phyloP scores from a whole-genome alignment of 1,140 invertebrate species.

The Hetaerina americana region DNA sequence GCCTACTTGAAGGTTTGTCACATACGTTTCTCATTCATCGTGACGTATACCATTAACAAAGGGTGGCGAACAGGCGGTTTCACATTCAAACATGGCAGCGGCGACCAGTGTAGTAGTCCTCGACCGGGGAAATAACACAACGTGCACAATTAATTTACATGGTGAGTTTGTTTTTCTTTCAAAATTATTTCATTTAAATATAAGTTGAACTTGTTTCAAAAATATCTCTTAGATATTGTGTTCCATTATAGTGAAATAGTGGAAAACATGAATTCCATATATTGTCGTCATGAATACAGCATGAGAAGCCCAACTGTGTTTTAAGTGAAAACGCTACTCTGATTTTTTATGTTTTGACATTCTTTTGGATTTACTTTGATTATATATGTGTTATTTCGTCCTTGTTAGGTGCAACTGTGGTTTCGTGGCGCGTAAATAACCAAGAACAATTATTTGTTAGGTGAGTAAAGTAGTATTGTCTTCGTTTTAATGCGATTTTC shows the following conservation, averaged over 20 bases:
- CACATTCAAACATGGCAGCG: slow-evolving; percentile 53
- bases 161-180: slow-evolving; percentile 44
- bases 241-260: not conserved
- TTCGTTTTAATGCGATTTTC: not conserved
- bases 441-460: slow-evolving; percentile 89
- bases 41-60: slow-evolving; percentile 7
- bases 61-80: slow-evolving; percentile 13
- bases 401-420: slow-evolving; percentile 75
- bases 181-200: not conserved
- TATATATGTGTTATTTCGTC: slow-evolving; percentile 24
- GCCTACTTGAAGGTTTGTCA: no score
- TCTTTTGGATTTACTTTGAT: slow-evolving; percentile 25
- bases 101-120: slow-evolving; percentile 84
- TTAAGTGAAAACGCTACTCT: slow-evolving; percentile 8
- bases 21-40: not conserved
- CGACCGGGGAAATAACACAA: slow-evolving; percentile 88
- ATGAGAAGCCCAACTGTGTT: not conserved
- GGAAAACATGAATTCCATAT: not conserved
- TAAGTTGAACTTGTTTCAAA: not conserved
- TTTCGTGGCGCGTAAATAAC: slow-evolving; percentile 89
- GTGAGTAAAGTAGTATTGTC: slow-evolving; percentile 40
- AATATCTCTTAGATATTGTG: not conserved
- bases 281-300: not conserved
- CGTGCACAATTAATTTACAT: slow-evolving; percentile 87
- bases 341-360: slow-evolving; percentile 10